These are phyloP conservation scores for Alligator sinensis DNA, from an alignment of 2,113 vertebrate genomes.

Conservation along the genomic window DNA sequence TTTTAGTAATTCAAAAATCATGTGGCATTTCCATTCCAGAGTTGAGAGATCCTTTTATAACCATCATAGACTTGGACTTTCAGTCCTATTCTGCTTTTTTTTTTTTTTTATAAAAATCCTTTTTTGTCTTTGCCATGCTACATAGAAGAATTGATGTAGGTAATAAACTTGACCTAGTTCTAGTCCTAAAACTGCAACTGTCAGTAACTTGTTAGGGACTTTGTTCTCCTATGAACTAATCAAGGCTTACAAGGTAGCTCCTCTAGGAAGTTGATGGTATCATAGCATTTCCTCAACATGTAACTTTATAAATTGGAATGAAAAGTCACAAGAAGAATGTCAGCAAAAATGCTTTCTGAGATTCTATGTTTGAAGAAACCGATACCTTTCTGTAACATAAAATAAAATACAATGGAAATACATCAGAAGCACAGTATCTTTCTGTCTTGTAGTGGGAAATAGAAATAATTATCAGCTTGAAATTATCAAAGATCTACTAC, in stretches of 20 bases:
- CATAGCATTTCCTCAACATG: conserved; percentile 63
- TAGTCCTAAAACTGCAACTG: conserved; percentile 63
- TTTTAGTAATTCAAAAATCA: conserved; percentile 27
- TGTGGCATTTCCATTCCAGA: conserved; percentile 27
- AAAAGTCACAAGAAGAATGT: conserved; percentile 45
- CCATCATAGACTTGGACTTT: conserved; percentile 16
- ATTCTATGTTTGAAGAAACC: neutral
- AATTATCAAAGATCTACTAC: neutral
- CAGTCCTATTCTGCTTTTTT: conserved; percentile 22
- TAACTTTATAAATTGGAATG: conserved; percentile 69
- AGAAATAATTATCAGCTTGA: conserved; percentile 5
- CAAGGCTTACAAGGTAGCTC: conserved; percentile 65
- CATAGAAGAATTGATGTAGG: conserved; percentile 64
- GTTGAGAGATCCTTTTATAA: conserved; percentile 31
- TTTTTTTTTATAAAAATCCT: neutral
- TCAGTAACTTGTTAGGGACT: conserved; percentile 73
- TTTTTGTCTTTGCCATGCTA: conserved; percentile 47
- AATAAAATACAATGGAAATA: conserved; percentile 10
- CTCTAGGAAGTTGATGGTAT: conserved; percentile 51
- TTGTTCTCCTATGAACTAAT: conserved; percentile 79
- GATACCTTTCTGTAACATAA: conserved; percentile 29
- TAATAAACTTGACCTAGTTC: conserved; percentile 77
- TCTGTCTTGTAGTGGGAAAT: neutral
- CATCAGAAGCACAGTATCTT: conserved; percentile 7
- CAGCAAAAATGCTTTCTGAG: conserved; percentile 64